phyloP scores from a whole-genome alignment of 2,797 vertebrate species.

The Corythornis leucogaster region DNA sequence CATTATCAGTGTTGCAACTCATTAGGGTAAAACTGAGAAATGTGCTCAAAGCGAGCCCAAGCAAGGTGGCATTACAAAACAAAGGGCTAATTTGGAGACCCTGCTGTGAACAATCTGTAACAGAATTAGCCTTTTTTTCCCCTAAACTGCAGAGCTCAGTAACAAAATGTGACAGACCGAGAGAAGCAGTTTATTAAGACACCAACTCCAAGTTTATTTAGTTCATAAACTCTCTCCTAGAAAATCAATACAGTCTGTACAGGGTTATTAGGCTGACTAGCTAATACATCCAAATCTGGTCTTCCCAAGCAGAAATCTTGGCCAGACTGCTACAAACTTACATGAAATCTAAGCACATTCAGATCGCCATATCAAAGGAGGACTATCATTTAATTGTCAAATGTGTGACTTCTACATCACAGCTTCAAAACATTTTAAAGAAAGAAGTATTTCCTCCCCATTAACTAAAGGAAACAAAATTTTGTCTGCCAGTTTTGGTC shows the following conservation, averaged over 20 bases:
- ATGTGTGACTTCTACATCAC: neutral
- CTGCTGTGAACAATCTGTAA: constrained; percentile 91
- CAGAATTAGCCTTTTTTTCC: constrained; percentile 84
- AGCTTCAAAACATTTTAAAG: neutral
- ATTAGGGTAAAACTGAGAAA: constrained; percentile 99
- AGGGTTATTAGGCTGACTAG: constrained; percentile 88
- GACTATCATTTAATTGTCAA: constrained; percentile 13
- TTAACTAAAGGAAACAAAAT: neutral
- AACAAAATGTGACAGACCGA: constrained; percentile 88
- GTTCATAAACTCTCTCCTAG: constrained; percentile 89
- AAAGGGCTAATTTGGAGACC: constrained; percentile 90
- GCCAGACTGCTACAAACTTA: constrained; percentile 67
- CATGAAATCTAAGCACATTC: constrained; percentile 29
- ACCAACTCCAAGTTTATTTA: constrained; percentile 90
- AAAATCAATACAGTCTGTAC: constrained; percentile 89
- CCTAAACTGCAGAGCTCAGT: constrained; percentile 83
- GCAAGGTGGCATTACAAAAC: constrained; percentile 88
- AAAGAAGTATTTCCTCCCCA: neutral
- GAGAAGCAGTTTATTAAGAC: constrained; percentile 89
- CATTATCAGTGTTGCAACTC: constrained; percentile 99
- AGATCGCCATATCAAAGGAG: constrained; percentile 18
- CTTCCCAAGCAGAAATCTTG: constrained; percentile 77
- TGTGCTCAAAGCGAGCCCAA: constrained; percentile 87
- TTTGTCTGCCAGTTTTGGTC: neutral
- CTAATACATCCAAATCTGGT: constrained; percentile 87